A percentile compares a stretch with the other conserved stretches of the same genome.
Evolutionary conservation across 1,140 invertebrate species (phyloP).

Genomic region (Drosophila baimaii): DNA sequence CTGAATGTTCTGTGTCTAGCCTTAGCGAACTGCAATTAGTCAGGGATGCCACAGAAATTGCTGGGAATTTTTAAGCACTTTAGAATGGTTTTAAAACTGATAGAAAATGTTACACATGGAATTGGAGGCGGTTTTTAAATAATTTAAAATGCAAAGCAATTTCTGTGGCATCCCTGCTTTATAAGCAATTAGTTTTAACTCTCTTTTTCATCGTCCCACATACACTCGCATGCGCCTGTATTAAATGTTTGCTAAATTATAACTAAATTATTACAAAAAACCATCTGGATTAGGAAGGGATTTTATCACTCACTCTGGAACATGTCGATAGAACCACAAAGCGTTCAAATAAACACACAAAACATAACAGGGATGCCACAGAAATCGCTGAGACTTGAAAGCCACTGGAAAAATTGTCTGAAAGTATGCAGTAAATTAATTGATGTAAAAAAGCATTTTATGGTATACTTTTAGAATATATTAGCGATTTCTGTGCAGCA

Average conservation of each 20-base stretch:
- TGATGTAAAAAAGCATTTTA: too few species aligned
- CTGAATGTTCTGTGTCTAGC: constrained; percentile 45
- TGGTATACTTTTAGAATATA: too few species aligned
- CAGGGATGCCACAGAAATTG: constrained; percentile 1
- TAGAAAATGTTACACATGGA: neutral
- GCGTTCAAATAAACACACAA: constrained; percentile 59
- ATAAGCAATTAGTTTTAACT: constrained; percentile 37
- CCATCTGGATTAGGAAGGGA: constrained; percentile 22
- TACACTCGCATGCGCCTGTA: constrained; percentile 32
- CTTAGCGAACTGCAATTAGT: constrained; percentile 23
- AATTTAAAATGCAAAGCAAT: neutral
- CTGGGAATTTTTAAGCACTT: neutral
- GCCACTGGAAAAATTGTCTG: neutral
- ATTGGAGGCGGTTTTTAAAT: neutral
- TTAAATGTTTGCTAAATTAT: constrained; percentile 59
- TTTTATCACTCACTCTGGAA: constrained; percentile 52
- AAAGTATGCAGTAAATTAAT: too few species aligned
- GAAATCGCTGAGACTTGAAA: neutral
- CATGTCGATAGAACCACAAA: constrained; percentile 78
- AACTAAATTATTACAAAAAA: constrained; percentile 39
- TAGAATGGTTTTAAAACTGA: neutral
- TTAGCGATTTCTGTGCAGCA: constrained; percentile 9
- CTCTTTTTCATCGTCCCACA: constrained; percentile 13
- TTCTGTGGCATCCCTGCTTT: neutral
- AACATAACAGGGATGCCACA: constrained; percentile 21